A percentile compares a stretch with the other conserved stretches of the same genome.
phyloP scores from a whole-genome alignment of 2,113 vertebrate species.

The Passer domesticus region DNA sequence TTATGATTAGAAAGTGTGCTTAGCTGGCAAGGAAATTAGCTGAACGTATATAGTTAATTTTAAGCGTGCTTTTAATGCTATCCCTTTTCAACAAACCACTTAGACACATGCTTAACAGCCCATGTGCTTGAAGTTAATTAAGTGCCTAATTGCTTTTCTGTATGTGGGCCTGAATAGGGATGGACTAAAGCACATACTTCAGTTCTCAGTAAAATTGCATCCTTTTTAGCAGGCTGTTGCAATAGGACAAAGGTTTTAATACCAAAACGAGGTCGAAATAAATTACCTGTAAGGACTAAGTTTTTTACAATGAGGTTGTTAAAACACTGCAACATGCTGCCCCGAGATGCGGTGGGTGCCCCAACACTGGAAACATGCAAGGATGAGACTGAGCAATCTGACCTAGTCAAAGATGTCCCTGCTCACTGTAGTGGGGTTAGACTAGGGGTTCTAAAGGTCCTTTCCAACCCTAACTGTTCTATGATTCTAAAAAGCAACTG shows the following conservation, averaged over 20 bases:
- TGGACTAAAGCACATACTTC: slow-evolving; percentile 2
- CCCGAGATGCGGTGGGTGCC: background rate
- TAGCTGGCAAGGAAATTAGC: slow-evolving; percentile 49
- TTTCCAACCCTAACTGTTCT: background rate
- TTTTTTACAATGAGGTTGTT: background rate
- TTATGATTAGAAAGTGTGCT: slow-evolving; percentile 34
- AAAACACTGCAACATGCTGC: background rate
- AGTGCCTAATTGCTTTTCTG: slow-evolving; percentile 66
- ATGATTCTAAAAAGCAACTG: background rate
- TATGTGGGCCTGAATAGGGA: slow-evolving; percentile 49
- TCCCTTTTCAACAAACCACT: slow-evolving; percentile 63
- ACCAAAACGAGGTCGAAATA: background rate
- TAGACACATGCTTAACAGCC: slow-evolving; percentile 64
- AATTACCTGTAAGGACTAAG: background rate
- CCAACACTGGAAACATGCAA: background rate
- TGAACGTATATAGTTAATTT: slow-evolving; percentile 51
- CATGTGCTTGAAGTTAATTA: slow-evolving; percentile 63
- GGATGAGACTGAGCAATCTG: background rate
- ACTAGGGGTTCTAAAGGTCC: background rate
- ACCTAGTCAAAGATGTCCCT: background rate
- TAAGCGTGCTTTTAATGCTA: slow-evolving; percentile 54
- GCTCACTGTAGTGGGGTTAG: background rate
- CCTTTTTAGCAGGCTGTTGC: background rate
- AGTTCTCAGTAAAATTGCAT: background rate
- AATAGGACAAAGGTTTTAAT: background rate